Conservation (phyloP, 2,113 vertebrate species). For the Ellobius talpinus region DNA sequence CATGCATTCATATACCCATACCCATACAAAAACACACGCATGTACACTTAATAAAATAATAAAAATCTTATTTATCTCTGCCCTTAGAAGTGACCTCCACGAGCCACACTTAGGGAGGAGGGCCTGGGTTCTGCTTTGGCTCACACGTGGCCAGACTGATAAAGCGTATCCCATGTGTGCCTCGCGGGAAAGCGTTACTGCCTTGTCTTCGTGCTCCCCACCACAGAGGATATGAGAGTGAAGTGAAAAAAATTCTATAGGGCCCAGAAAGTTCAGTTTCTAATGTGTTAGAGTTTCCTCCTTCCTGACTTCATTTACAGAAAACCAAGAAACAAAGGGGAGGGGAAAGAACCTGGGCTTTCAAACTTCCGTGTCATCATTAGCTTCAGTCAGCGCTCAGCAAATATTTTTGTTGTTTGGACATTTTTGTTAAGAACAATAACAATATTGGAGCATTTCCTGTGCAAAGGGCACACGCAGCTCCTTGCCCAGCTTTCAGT, state of each 20-base stretch:
- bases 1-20: not conserved
- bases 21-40: not conserved
- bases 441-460: conserved; percentile 62
- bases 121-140: not conserved
- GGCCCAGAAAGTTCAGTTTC: conserved; percentile 26
- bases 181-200: conserved; percentile 24
- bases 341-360: not conserved
- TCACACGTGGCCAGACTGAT: conserved; percentile 12
- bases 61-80: not conserved
- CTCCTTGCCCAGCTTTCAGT: not conserved
- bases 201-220: not conserved
- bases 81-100: not conserved
- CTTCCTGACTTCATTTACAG: not conserved
- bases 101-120: not conserved
- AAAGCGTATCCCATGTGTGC: not conserved
- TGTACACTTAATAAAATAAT: not conserved
- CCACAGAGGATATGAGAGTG: not conserved
- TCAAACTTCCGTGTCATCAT: not conserved
- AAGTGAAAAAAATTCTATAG: not conserved
- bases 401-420: conserved; percentile 50
- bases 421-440: conserved; percentile 54
- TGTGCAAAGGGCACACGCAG: not conserved
- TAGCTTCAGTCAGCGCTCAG: conserved; percentile 37
- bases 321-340: not conserved
- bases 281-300: not conserved